Conservation (phyloP, 2,797 vertebrate genomes). For the Enteromius trimaculatus region DNA sequence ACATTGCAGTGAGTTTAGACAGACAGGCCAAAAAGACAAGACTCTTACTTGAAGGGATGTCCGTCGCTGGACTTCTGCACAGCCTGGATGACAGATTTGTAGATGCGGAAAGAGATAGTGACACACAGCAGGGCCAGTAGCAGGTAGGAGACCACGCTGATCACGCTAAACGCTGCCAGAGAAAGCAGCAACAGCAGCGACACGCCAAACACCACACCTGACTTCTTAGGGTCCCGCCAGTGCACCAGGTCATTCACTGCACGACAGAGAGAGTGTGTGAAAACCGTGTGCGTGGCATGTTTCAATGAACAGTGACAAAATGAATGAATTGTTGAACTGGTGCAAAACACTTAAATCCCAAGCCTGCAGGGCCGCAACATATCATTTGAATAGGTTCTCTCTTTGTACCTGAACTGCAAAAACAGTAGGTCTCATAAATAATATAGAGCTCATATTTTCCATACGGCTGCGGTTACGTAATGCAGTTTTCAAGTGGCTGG, state of each 20-base stretch:
- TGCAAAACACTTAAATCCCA: background rate
- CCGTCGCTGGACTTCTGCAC: constrained; percentile 91
- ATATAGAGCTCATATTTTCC: constrained; percentile 17
- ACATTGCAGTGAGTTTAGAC: background rate
- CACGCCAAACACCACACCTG: constrained; percentile 85
- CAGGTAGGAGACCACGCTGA: constrained; percentile 91
- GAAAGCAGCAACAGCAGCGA: constrained; percentile 89
- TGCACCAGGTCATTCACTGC: constrained; percentile 88
- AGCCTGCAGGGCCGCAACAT: background rate
- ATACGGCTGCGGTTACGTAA: constrained; percentile 32
- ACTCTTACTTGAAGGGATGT: constrained; percentile 89
- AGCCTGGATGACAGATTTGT: constrained; percentile 91
- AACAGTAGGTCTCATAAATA: constrained; percentile 14
- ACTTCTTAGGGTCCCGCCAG: constrained; percentile 92
- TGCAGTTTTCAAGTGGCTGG: constrained; percentile 25
- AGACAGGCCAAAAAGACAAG: background rate
- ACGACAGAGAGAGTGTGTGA: constrained; percentile 34
- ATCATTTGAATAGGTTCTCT: background rate
- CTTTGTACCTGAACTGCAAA: background rate
- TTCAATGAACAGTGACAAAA: background rate
- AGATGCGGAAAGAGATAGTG: constrained; percentile 94
- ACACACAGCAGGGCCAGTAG: constrained; percentile 90
- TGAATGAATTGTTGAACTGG: background rate
- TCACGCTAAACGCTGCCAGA: constrained; percentile 91
- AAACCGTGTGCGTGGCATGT: constrained; percentile 13